Evolutionary conservation across 2,888 invertebrate genomes (phyloP), one percentile per base, ranked within the genome.

Genomic region (Zygaena filipendulae): DNA sequence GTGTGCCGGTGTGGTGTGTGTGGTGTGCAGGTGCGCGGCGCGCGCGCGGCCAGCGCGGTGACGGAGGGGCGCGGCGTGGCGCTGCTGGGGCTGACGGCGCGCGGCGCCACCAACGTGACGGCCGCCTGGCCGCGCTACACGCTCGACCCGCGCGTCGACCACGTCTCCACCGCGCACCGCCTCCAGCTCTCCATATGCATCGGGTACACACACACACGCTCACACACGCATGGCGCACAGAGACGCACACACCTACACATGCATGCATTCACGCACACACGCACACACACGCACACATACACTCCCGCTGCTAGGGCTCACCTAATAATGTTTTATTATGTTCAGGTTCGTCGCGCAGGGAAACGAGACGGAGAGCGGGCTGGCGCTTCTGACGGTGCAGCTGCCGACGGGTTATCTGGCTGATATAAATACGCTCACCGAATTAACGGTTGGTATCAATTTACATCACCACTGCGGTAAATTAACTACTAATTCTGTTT

Each of bases 321-420:
- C n/a, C n/a, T n/a, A n/a, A n/a, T n/a, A n/a, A n/a, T n/a, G n/a
- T n/a, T n/a, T n/a, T 10, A 4, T 20, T 13, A 3, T 11, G 6
- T 42, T 45, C 49, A 89, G 88, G 37, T 90, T 87, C 56, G 87
- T 87, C 2, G 70, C 80, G 29, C 84, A 71, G 35, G 84, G 83
- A 18, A 84, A 85, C 46, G 83, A 85, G 26, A 87, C 88, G 10
- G 84, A 84, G 40, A 92, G 92, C 36, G 96, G 96, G 41, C 90
- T 96, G 87, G 91, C 93, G 7, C 88, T 96, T 1, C 89, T 96
- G 82, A 94, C 95, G 51, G 89, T 96, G 0, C 87, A 87, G 36
- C 79, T 97, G 33, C 95, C 95, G 0, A 95, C 95, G 1, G 96
- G 97, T n/a, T 97, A 90, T 57, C 85, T 90, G 1, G 90, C 92